Conservation (phyloP, 2,113 vertebrate genomes). For the Lonchura striata region DNA sequence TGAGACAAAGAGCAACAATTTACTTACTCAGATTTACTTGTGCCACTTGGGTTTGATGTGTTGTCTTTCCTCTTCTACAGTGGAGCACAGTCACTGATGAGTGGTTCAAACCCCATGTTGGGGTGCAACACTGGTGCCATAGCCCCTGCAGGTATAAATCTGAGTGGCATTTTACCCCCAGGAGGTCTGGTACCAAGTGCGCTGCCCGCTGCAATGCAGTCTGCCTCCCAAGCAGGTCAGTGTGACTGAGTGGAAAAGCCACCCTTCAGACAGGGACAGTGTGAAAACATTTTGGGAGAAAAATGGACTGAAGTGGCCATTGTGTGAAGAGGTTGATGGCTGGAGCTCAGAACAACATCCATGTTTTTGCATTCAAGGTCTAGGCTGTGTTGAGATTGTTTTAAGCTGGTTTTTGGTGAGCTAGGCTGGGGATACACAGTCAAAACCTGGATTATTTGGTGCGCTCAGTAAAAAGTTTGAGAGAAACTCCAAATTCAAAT, state of each 20-base stretch:
- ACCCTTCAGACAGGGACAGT: background rate
- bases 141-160: constrained; percentile 83
- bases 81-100: constrained; percentile 94
- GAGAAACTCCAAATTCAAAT: background rate
- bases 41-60: constrained; percentile 49
- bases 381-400: background rate
- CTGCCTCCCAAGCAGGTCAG: constrained; percentile 89
- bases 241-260: constrained; percentile 40
- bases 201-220: constrained; percentile 84
- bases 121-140: constrained; percentile 83
- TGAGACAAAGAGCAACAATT: background rate
- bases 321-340: background rate
- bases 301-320: background rate
- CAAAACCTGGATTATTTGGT: background rate
- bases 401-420: background rate
- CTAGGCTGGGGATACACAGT: background rate
- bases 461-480: background rate
- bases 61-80: constrained; percentile 77
- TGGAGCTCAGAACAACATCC: background rate
- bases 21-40: background rate
- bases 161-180: constrained; percentile 90
- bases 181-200: constrained; percentile 84
- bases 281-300: background rate
- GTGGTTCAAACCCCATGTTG: constrained; percentile 89
- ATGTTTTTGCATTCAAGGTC: background rate